phyloP scores from a whole-genome alignment of 2,113 vertebrate species.

The Dipodomys spectabilis region DNA sequence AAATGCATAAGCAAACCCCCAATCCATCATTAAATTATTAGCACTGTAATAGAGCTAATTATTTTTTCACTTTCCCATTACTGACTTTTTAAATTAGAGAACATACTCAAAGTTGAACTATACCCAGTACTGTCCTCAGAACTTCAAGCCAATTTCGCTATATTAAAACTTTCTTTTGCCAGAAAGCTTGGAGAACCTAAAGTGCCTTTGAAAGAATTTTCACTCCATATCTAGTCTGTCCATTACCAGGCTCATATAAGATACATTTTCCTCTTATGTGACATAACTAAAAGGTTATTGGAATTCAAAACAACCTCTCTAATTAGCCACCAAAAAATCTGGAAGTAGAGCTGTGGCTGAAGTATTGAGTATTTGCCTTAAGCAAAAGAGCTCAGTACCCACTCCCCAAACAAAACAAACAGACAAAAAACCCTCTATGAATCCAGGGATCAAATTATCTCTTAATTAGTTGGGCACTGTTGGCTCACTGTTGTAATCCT shows the following conservation, averaged over 20 bases:
- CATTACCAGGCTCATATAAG: background rate
- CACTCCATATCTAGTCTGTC: conserved; percentile 38
- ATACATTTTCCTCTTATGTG: background rate
- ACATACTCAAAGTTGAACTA: conserved; percentile 56
- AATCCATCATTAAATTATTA: conserved; percentile 64
- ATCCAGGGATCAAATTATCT: background rate
- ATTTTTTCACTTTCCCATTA: conserved; percentile 73
- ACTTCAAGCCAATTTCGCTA: conserved; percentile 67
- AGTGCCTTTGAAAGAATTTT: conserved; percentile 1
- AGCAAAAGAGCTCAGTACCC: no score
- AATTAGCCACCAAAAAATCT: no score
- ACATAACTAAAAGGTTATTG: conserved; percentile 12
- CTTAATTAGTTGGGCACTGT: background rate
- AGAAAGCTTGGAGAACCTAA: conserved; percentile 54
- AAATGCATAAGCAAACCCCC: conserved; percentile 41
- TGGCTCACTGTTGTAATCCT: no score
- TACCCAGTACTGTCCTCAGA: conserved; percentile 56
- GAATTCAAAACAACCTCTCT: background rate
- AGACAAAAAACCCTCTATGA: background rate
- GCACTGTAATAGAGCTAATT: conserved; percentile 64
- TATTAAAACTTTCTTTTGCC: conserved; percentile 66
- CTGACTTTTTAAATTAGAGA: conserved; percentile 71
- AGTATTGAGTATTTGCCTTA: no score
- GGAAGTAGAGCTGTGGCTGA: no score
- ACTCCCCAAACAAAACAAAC: no score